These are phyloP conservation scores for Nasonia longicornis DNA, from an alignment of 1,140 invertebrate genomes.

Conservation along the genomic window DNA sequence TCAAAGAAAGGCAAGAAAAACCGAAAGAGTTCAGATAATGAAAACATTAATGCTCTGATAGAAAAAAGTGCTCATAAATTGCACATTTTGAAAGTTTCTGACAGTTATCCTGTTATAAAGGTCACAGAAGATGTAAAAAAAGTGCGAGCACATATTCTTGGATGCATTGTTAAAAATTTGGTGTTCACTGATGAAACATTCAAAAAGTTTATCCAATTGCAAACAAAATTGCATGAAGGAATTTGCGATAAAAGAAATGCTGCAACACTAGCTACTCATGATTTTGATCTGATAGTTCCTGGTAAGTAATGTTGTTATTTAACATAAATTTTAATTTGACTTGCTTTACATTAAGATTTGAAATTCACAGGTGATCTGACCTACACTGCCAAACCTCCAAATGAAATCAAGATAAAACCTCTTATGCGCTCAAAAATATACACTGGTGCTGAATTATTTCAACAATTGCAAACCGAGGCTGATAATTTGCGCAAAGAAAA, in stretches of 20 bases:
- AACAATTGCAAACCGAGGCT: constrained; percentile 79
- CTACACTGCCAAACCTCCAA: constrained; percentile 76
- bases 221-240: constrained; percentile 84
- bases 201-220: constrained; percentile 84
- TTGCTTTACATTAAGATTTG: background rate
- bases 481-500: constrained; percentile 82
- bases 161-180: constrained; percentile 78
- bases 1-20: constrained; percentile 69
- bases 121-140: constrained; percentile 71
- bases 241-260: constrained; percentile 82
- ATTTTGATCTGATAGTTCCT: constrained; percentile 74
- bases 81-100: constrained; percentile 71
- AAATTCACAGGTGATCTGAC: constrained; percentile 70
- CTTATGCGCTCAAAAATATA: constrained; percentile 73
- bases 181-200: constrained; percentile 75
- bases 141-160: constrained; percentile 79
- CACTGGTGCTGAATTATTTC: constrained; percentile 76
- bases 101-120: constrained; percentile 70
- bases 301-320: constrained; percentile 58
- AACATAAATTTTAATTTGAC: background rate
- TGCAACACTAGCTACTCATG: constrained; percentile 87
- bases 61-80: constrained; percentile 58
- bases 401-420: constrained; percentile 75
- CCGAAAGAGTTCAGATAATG: constrained; percentile 59
- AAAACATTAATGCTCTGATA: constrained; percentile 50